A percentile compares a stretch with the other conserved stretches of the same genome.
These are phyloP conservation scores for Dorcus hopei DNA, from an alignment of 2,888 invertebrate genomes.

Conservation along the genomic window DNA sequence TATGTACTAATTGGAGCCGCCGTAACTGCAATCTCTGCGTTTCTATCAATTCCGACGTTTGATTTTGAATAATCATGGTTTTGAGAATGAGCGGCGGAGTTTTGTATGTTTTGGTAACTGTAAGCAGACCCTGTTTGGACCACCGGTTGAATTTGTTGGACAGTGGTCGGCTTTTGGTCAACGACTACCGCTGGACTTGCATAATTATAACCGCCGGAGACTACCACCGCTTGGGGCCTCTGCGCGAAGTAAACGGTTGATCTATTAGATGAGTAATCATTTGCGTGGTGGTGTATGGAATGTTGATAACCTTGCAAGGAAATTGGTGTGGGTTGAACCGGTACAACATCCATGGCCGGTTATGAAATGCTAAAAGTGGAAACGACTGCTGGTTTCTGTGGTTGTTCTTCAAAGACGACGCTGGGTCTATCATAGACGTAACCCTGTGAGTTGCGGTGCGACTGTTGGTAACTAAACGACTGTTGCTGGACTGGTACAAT, in stretches of 20 bases:
- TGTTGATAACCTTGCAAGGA: neutral
- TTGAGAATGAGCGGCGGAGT: too few relatives aligned
- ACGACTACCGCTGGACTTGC: too few relatives aligned
- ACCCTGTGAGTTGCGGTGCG: slow-evolving; percentile 17
- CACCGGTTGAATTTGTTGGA: slow-evolving; percentile 3
- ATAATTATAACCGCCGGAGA: too few relatives aligned
- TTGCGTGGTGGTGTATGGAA: neutral
- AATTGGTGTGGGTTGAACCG: too few relatives aligned
- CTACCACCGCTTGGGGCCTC: too few relatives aligned
- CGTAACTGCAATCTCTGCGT: too few relatives aligned
- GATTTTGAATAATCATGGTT: too few relatives aligned
- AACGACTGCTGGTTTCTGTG: slow-evolving; percentile 33
- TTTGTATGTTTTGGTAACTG: too few relatives aligned
- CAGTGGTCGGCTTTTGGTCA: slow-evolving; percentile 7
- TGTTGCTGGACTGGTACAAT: too few relatives aligned
- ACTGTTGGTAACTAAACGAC: too few relatives aligned
- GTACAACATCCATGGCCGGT: neutral
- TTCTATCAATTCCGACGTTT: slow-evolving; percentile 27
- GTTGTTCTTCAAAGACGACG: slow-evolving; percentile 40
- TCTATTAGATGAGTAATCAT: neutral
- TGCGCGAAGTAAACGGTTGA: too few relatives aligned
- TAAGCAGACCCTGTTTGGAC: neutral
- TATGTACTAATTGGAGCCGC: too few relatives aligned
- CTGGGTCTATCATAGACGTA: slow-evolving; percentile 38
- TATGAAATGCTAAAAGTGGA: neutral